These are phyloP conservation scores for Tetanocera ferruginea DNA, from an alignment of 2,888 invertebrate genomes.

Conservation along the genomic window DNA sequence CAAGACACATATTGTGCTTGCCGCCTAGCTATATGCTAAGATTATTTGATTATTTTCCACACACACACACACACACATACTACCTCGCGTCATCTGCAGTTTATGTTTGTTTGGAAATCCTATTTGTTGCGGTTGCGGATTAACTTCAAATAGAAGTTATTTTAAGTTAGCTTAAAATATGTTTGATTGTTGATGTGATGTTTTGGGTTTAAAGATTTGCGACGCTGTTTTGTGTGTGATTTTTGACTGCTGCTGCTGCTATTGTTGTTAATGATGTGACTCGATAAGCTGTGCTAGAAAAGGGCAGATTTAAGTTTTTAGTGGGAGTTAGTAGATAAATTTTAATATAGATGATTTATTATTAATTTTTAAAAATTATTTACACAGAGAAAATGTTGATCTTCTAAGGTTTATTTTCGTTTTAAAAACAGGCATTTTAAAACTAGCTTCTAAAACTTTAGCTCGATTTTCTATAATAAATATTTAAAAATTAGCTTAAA, in stretches of 20 bases:
- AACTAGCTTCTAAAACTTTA: too few species aligned
- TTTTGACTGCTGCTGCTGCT: not conserved
- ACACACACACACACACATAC: not conserved
- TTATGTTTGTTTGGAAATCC: conserved; percentile 32
- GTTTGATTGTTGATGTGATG: conserved; percentile 42
- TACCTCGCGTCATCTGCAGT: conserved; percentile 28
- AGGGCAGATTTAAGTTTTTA: not conserved
- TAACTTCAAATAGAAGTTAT: conserved; percentile 40
- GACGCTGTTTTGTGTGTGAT: not conserved
- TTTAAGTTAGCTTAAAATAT: conserved; percentile 52
- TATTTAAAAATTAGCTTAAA: too few species aligned
- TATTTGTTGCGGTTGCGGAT: conserved; percentile 39
- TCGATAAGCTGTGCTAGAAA: not conserved
- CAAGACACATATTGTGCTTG: not conserved
- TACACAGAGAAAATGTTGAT: too few species aligned
- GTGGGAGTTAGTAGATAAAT: not conserved
- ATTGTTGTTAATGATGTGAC: not conserved
- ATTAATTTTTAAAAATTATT: too few species aligned
- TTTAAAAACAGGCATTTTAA: too few species aligned
- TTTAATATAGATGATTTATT: not conserved
- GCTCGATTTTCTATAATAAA: too few species aligned
- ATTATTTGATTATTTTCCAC: conserved; percentile 27
- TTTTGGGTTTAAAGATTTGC: not conserved
- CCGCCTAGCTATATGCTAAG: conserved; percentile 21
- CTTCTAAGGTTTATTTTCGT: too few species aligned